These are phyloP conservation scores for Agrotis clavis DNA, from an alignment of 2,888 invertebrate species.

Conservation along the genomic window DNA sequence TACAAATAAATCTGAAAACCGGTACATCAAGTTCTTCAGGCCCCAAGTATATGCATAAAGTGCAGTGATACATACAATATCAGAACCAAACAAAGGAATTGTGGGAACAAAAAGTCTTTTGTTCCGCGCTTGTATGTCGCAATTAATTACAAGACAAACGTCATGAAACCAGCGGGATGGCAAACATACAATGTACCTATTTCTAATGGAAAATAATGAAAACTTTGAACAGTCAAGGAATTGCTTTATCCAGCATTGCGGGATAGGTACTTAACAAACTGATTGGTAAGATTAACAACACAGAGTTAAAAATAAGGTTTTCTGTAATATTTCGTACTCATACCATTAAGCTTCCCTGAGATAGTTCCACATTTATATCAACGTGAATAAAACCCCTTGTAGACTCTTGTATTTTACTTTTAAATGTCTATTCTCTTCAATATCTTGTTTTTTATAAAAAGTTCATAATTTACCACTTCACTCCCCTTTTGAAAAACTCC, in stretches of 20 bases:
- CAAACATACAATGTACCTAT: constrained; percentile 35
- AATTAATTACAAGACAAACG: constrained; percentile 52
- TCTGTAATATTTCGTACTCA: not conserved
- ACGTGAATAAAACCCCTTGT: not conserved
- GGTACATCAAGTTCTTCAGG: constrained; percentile 1
- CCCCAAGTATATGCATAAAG: not conserved
- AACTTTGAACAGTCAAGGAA: not conserved
- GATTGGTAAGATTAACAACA: not conserved
- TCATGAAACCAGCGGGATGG: constrained; percentile 31
- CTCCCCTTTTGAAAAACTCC: too few relatives aligned
- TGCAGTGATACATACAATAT: constrained; percentile 15
- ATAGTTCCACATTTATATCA: not conserved
- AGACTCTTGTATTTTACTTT: not conserved
- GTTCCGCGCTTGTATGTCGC: constrained; percentile 43
- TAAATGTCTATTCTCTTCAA: too few relatives aligned
- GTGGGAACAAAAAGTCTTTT: constrained; percentile 44
- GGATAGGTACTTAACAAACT: not conserved
- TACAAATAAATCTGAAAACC: not conserved
- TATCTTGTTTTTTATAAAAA: too few relatives aligned
- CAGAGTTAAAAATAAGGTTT: not conserved
- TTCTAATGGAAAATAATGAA: constrained; percentile 32
- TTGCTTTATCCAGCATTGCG: not conserved
- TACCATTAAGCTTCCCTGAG: not conserved
- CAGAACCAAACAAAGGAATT: constrained; percentile 46
- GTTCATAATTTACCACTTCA: too few relatives aligned